Evolutionary conservation across 2,797 vertebrate species (phyloP), one percentile per base, ranked within the genome.

Genomic region (Glyptemys insculpta): DNA sequence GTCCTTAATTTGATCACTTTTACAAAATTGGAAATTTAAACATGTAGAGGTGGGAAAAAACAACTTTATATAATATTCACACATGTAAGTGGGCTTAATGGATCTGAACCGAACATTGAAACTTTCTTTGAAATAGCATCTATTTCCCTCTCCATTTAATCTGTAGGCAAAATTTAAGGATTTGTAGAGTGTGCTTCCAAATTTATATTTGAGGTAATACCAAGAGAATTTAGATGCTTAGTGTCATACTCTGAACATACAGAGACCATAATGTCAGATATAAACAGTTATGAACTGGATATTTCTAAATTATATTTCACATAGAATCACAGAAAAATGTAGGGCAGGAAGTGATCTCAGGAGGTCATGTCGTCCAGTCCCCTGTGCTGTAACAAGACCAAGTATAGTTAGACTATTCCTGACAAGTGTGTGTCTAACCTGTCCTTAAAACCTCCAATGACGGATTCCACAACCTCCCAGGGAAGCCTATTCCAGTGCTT

Each of bases 31-130:
- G 92, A 81, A 76, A 47, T 76, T 16, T 53, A 34, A 86, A 84
- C 23, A 81, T 34, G 57, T 76, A 82, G 62, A 12, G 11, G 29
- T 14, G 29, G 12, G 88, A 44, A 7, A 84, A 76, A 27, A 52
- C 53, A 87, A 29, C 3, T 85, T 81, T 76, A 93, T 37, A 57
- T 92, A 41, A 72, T 37, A 72, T 23, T 37, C 68, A 41, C 5
- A 12, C 5, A 68, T 68, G 18, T 68, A 68, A 68, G 37, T 41
- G 37, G 21, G 10, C 21, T 72, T 72, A 23, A 23, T 72, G 23
- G 37, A 72, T 96, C 88, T 90, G 59, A 96, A 25, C n/a, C 19
- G 96, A 97, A 97, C 95, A 49, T 84, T 3, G 23, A 86, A 92
- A 62, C 54, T 87, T 92, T 57, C 47, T 90, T 34, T 92, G 91